Evolutionary conservation across 2,888 invertebrate genomes (phyloP).

Genomic region (Plutella xylostella): DNA sequence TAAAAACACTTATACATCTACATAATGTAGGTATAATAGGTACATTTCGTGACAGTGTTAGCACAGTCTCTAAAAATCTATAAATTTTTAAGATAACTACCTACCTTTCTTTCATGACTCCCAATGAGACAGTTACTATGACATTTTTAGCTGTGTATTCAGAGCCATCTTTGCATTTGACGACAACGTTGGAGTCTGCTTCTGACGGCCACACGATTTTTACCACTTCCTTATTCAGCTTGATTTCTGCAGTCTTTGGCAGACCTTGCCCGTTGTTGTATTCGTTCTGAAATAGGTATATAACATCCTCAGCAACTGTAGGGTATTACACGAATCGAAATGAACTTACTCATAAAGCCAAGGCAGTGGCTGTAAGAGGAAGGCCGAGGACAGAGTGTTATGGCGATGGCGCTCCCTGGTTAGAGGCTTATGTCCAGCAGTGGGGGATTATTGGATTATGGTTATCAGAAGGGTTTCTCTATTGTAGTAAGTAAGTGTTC

Average conservation of each 20-base stretch:
- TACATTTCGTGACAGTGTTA: neutral
- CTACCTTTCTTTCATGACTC: conserved; percentile 6
- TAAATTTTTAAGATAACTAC: too few relatives aligned
- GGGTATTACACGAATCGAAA: too few relatives aligned
- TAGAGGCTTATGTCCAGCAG: too few relatives aligned
- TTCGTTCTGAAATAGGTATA: conserved; percentile 6
- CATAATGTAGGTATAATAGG: neutral
- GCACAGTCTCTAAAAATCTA: too few relatives aligned
- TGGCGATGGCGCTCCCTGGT: too few relatives aligned
- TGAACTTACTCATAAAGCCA: too few relatives aligned
- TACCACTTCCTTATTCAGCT: conserved; percentile 4
- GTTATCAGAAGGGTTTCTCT: too few relatives aligned
- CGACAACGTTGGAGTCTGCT: neutral
- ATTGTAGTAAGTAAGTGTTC: too few relatives aligned
- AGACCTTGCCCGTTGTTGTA: conserved; percentile 4
- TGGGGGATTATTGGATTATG: too few relatives aligned
- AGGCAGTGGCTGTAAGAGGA: too few relatives aligned
- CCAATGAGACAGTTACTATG: conserved; percentile 7
- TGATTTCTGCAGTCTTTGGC: neutral
- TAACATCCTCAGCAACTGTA: too few relatives aligned
- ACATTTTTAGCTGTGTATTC: conserved; percentile 5
- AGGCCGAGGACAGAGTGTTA: too few relatives aligned
- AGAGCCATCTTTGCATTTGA: conserved; percentile 4
- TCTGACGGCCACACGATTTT: conserved; percentile 1
- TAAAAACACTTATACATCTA: neutral